Base-by-base conservation (phyloP, 2,113 vertebrate genomes). In the Labeo catla region DNA sequence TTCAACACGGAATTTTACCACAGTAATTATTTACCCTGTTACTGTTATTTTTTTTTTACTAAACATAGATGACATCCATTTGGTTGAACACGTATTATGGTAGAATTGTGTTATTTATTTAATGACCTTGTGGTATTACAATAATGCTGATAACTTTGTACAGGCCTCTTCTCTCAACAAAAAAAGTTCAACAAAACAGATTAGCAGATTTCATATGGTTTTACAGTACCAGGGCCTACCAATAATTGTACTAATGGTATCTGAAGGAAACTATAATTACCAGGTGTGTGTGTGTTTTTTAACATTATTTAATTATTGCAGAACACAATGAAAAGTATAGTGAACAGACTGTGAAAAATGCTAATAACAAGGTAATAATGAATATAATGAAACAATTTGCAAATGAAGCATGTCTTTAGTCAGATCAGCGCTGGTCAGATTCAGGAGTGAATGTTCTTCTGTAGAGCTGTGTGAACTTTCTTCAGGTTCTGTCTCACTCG, bases 401-500 rank as follows among this genome's bases (percentile, higher is more conserved):
- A 80, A n/a, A 45, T 49, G 23, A 82, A 52, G 59, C 23, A 0
- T 16, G 77, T 16, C 13, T 66, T 63, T 52, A 49, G 50, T 49
- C 50, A 63, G 68, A 59, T 68, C 47, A 49, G 47, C 2, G 8
- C 47, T 11, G 65, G 13, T 19, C 9, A 74, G 34, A 34, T 81
- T 91, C 76, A 89, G 5, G 89, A 77, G 45, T 82, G 89, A 36
- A 78, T 76, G 63, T 85, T 76, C 88, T 93, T 92, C 36, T 93
- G 90, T 23, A 93, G 83, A 0, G 66, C 92, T 2, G 92, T 87
- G 5, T 93, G 93, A 65, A 94, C 94, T 88, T 94, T 94, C 86
- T 85, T 92, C 9, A 95, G 89, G 90, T 94, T 95, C 89, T 94
- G 93, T 86, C 92, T 92, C 36, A 95, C 94, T 88, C 91, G 43